These are phyloP conservation scores for Microplitis demolitor DNA, from an alignment of 1,140 invertebrate species.

Conservation along the genomic window DNA sequence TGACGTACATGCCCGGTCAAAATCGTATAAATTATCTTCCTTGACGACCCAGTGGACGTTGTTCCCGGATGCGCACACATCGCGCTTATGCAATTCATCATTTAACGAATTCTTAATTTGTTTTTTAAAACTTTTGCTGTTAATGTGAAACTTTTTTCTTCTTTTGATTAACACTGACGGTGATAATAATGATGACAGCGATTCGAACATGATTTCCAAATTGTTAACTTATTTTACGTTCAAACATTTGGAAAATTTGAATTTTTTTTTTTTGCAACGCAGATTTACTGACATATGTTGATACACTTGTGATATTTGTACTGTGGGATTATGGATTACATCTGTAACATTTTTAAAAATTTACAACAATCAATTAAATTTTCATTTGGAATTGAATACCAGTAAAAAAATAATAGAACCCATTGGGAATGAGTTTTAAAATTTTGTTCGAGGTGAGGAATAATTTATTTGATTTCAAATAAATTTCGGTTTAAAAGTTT, in stretches of 20 bases:
- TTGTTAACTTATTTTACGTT: not conserved
- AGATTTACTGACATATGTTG: no score
- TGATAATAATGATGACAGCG: constrained; percentile 20
- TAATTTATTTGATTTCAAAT: not conserved
- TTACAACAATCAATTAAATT: no score
- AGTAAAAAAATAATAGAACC: no score
- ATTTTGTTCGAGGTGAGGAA: not conserved
- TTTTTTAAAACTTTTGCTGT: constrained; percentile 24
- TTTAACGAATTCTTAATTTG: constrained; percentile 41
- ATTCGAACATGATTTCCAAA: not conserved
- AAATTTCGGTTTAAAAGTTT: no score
- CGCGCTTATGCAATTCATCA: constrained; percentile 33
- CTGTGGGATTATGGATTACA: no score
- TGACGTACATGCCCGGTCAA: constrained; percentile 60
- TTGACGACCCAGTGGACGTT: constrained; percentile 32
- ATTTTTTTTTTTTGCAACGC: not conserved
- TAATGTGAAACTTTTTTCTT: constrained; percentile 18
- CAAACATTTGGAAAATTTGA: not conserved
- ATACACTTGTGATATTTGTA: no score
- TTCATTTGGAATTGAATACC: no score
- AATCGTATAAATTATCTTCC: constrained; percentile 23
- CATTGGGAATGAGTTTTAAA: no score
- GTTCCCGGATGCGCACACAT: constrained; percentile 48
- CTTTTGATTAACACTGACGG: constrained; percentile 8
- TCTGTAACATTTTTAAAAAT: no score